phyloP scores from a whole-genome alignment of 2,888 invertebrate species.

The Arge pagana region DNA sequence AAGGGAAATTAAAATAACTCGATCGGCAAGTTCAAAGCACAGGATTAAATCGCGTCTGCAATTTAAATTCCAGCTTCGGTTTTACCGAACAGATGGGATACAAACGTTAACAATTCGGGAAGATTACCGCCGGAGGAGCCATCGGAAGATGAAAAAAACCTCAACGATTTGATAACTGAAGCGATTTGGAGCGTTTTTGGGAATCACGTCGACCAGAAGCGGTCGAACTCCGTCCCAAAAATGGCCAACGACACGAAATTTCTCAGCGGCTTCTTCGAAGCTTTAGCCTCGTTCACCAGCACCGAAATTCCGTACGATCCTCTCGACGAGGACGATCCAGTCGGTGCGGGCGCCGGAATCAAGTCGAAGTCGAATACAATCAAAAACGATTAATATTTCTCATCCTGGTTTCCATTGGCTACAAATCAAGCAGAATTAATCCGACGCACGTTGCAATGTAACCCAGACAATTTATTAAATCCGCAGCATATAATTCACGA shows the following conservation, averaged over 20 bases:
- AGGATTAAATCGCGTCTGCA: too few relatives aligned
- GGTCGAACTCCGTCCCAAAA: not conserved
- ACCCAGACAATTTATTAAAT: too few relatives aligned
- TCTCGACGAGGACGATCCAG: slow-evolving; percentile 18
- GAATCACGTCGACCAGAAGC: not conserved
- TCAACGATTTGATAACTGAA: not conserved
- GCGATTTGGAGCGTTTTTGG: not conserved
- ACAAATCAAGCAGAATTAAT: too few relatives aligned
- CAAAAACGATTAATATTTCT: not conserved
- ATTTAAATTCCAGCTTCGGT: too few relatives aligned
- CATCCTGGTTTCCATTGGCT: not conserved
- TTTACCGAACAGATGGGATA: too few relatives aligned
- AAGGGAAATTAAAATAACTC: too few relatives aligned
- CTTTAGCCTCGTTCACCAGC: slow-evolving; percentile 8
- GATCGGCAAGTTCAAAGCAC: too few relatives aligned
- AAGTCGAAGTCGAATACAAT: not conserved
- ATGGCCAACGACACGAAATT: not conserved
- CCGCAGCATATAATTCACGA: too few relatives aligned
- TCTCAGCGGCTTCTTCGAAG: slow-evolving; percentile 2
- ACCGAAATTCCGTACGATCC: slow-evolving; percentile 28
- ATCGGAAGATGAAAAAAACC: too few relatives aligned
- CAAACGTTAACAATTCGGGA: too few relatives aligned
- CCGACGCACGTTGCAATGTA: too few relatives aligned
- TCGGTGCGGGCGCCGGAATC: not conserved
- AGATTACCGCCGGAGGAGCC: too few relatives aligned